phyloP scores from a whole-genome alignment of 1,140 invertebrate species.

The Drosophila chauvacae region DNA sequence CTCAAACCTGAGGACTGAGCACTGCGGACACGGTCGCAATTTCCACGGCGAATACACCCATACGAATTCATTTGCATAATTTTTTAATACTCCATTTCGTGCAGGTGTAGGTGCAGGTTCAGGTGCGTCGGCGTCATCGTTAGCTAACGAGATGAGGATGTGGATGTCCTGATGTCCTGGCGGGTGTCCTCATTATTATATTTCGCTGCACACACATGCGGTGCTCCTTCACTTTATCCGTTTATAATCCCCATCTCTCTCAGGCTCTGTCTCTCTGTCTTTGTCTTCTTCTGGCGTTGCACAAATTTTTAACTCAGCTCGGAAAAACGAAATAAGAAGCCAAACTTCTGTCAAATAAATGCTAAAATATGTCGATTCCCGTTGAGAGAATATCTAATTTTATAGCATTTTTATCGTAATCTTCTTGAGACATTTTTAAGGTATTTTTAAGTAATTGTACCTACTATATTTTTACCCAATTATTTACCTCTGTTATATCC shows the following conservation, averaged over 20 bases:
- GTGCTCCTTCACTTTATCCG: constrained; percentile 46
- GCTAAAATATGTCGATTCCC: constrained; percentile 76
- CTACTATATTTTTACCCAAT: too few species aligned
- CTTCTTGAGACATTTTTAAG: neutral
- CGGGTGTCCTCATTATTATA: constrained; percentile 81
- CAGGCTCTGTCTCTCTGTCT: neutral
- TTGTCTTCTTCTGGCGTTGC: neutral
- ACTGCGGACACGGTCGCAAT: constrained; percentile 3
- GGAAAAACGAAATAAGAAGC: neutral
- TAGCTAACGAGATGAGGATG: constrained; percentile 68
- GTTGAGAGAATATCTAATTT: constrained; percentile 41
- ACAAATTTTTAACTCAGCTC: constrained; percentile 59
- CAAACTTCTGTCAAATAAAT: constrained; percentile 62
- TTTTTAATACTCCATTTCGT: constrained; percentile 81
- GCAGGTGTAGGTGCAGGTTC: constrained; percentile 11
- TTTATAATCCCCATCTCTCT: constrained; percentile 39
- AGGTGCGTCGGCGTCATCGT: constrained; percentile 65
- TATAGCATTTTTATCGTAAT: neutral
- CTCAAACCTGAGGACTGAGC: constrained; percentile 2
- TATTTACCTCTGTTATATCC: neutral
- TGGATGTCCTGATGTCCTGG: constrained; percentile 33
- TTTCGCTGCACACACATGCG: constrained; percentile 55
- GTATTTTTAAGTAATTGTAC: neutral
- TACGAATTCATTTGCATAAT: constrained; percentile 82
- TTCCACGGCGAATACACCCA: constrained; percentile 57